A percentile compares a stretch with the other conserved stretches of the same genome.
phyloP scores from a whole-genome alignment of 2,113 vertebrate species.

The Edolisoma coerulescens region DNA sequence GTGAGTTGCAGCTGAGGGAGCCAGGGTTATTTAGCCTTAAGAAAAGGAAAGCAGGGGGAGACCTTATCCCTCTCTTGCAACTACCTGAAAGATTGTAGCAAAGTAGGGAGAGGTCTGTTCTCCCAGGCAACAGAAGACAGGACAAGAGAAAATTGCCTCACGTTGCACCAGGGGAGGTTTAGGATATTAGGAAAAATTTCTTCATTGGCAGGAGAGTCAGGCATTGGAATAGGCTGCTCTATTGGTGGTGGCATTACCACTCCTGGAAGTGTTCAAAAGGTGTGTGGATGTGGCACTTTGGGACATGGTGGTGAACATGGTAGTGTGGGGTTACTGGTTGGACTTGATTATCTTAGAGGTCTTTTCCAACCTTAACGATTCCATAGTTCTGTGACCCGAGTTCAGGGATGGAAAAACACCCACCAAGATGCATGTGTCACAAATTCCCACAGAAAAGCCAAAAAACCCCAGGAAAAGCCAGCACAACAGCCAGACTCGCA shows the following conservation, averaged over 20 bases:
- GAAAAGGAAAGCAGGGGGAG: neutral
- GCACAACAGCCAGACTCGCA: neutral
- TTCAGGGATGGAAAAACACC: neutral
- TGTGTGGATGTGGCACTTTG: neutral
- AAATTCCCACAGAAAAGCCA: neutral
- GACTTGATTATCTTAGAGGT: neutral
- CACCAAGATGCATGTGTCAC: neutral
- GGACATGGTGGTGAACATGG: neutral
- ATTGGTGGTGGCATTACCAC: neutral
- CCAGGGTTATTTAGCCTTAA: neutral
- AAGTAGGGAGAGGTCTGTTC: neutral
- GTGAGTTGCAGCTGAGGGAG: accelerated
- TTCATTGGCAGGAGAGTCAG: neutral
- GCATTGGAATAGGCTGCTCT: neutral
- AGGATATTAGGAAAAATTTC: neutral
- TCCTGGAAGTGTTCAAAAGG: neutral
- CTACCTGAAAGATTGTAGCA: neutral
- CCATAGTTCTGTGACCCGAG: neutral
- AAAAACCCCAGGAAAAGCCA: neutral
- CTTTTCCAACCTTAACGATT: neutral
- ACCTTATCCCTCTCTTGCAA: neutral
- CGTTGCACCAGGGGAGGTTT: neutral
- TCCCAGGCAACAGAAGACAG: no score
- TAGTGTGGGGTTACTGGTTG: neutral
- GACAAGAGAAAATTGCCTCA: neutral